Conservation (phyloP, 2,888 invertebrate genomes). For the Malacosoma neustria region DNA sequence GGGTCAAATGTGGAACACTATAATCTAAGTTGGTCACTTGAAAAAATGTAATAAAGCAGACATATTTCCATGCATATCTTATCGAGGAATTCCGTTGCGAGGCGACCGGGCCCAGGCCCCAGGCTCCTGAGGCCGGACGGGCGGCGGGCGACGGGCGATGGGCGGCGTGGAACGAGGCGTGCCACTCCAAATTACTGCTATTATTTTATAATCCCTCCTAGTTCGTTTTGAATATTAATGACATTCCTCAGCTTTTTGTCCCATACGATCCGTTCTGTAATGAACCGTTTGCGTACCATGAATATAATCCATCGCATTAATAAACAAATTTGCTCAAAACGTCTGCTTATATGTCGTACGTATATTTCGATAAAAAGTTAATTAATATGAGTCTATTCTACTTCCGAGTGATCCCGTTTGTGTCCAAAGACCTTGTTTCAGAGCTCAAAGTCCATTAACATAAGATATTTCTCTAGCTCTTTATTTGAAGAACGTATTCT, state of each 20-base stretch:
- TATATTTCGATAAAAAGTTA: too few species aligned
- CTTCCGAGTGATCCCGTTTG: too few species aligned
- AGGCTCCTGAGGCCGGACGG: slow-evolving; percentile 11
- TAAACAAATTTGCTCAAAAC: too few species aligned
- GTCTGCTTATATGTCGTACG: too few species aligned
- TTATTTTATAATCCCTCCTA: slow-evolving; percentile 74
- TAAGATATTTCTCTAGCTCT: too few species aligned
- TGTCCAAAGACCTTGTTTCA: too few species aligned
- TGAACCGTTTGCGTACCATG: slow-evolving; percentile 17
- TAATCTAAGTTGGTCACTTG: slow-evolving; percentile 38
- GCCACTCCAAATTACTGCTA: slow-evolving; percentile 71
- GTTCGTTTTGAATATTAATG: slow-evolving; percentile 73
- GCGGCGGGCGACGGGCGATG: slow-evolving; percentile 21
- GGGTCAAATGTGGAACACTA: slow-evolving; percentile 25
- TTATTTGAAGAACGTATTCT: too few species aligned
- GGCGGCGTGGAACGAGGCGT: slow-evolving; percentile 39
- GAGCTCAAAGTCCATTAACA: too few species aligned
- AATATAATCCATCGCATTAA: too few species aligned
- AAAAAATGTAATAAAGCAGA: slow-evolving; percentile 68
- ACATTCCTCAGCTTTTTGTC: slow-evolving; percentile 62
- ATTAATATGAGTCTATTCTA: too few species aligned
- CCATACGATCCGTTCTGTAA: slow-evolving; percentile 46
- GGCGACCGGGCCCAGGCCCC: slow-evolving; percentile 16
- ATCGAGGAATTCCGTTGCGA: slow-evolving; percentile 53
- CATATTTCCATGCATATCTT: slow-evolving; percentile 71